These are phyloP conservation scores for Choloepus hoffmanni DNA, from an alignment of 2,113 vertebrate genomes.

Conservation along the genomic window DNA sequence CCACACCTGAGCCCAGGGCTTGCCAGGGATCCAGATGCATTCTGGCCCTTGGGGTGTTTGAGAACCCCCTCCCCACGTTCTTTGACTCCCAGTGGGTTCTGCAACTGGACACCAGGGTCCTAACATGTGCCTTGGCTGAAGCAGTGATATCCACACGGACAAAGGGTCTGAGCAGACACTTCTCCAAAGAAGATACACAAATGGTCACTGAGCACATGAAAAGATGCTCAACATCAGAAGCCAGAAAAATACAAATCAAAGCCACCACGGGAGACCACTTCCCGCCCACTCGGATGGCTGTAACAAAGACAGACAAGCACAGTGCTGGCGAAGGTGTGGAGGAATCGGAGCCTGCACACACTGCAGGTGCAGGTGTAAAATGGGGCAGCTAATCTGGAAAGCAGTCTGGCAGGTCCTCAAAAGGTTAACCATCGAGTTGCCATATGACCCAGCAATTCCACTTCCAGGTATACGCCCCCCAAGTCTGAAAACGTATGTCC, in stretches of 20 bases:
- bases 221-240: background rate
- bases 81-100: background rate
- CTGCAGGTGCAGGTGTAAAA: accelerated
- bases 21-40: background rate
- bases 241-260: background rate
- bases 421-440: too few relatives aligned
- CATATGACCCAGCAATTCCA: too few relatives aligned
- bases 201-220: background rate
- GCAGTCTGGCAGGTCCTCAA: too few relatives aligned
- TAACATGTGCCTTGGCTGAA: background rate
- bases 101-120: too few relatives aligned
- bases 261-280: background rate
- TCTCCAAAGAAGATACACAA: background rate
- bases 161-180: background rate
- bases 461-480: too few relatives aligned
- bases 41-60: background rate
- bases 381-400: accelerated
- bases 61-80: background rate
- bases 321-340: background rate
- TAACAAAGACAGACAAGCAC: accelerated
- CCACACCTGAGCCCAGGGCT: background rate
- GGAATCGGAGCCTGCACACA: accelerated
- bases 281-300: accelerated
- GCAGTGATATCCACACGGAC: background rate
- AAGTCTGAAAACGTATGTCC: background rate